Evolutionary conservation across 2,888 invertebrate species (phyloP).

Genomic region (Drosophila subsilvestris): DNA sequence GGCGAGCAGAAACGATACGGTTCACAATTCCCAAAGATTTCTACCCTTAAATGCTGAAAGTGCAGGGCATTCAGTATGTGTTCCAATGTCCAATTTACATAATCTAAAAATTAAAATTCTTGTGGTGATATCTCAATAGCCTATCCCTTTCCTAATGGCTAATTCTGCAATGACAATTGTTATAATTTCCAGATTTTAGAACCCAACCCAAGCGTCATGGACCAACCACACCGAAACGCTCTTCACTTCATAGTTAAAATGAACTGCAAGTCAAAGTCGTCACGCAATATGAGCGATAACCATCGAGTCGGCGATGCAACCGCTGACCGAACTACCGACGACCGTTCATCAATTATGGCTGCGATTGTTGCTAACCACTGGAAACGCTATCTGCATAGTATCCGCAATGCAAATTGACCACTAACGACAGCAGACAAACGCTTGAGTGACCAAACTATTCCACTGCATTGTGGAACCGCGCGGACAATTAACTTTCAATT

Average conservation of each 20-base stretch:
- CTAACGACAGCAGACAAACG: conserved; percentile 31
- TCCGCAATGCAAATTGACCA: conserved; percentile 31
- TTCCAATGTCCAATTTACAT: too few relatives aligned
- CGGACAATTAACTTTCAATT: conserved; percentile 74
- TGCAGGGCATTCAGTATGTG: too few relatives aligned
- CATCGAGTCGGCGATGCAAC: conserved; percentile 30
- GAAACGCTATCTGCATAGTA: conserved; percentile 12
- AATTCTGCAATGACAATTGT: too few relatives aligned
- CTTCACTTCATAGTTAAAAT: conserved; percentile 14
- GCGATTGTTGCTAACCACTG: conserved; percentile 48
- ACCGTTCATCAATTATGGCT: conserved; percentile 37
- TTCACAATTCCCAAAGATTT: too few relatives aligned
- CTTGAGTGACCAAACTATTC: conserved; percentile 42
- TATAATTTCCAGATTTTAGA: too few relatives aligned
- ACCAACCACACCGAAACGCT: conserved; percentile 2
- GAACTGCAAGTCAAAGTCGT: conserved; percentile 23
- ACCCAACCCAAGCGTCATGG: too few relatives aligned
- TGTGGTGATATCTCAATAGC: too few relatives aligned
- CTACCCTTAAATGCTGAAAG: too few relatives aligned
- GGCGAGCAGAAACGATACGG: conserved; percentile 92
- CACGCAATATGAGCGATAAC: conserved; percentile 30
- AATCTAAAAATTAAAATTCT: too few relatives aligned
- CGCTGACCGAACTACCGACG: conserved; percentile 1
- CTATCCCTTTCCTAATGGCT: too few relatives aligned
- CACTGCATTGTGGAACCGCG: conserved; percentile 42